phyloP scores from a whole-genome alignment of 2,888 invertebrate genomes.

The Agrotis puta region DNA sequence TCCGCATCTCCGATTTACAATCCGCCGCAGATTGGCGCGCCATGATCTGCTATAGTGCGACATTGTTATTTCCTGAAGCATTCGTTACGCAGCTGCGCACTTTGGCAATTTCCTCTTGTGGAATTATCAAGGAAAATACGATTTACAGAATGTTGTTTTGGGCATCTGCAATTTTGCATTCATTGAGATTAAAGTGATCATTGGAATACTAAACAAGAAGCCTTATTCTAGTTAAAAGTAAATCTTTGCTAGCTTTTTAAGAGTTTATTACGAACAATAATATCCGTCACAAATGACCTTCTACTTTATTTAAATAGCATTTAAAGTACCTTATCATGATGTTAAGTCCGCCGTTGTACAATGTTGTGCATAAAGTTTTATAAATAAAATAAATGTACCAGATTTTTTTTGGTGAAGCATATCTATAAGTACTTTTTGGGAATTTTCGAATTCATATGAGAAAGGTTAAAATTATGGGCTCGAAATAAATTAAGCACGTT shows the following conservation, averaged over 20 bases:
- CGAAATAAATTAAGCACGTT: not conserved
- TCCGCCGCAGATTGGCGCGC: slow-evolving; percentile 10
- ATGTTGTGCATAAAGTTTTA: no score
- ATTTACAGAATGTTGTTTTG: slow-evolving; percentile 4
- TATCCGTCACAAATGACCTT: not conserved
- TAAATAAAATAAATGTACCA: no score
- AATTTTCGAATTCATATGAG: not conserved
- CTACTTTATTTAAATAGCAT: not conserved
- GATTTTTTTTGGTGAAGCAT: not conserved
- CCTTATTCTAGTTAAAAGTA: not conserved
- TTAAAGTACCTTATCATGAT: not conserved
- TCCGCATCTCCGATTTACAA: not conserved
- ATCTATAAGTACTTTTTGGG: no score
- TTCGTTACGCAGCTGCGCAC: slow-evolving; percentile 18
- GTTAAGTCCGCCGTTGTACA: no score
- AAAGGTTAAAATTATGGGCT: not conserved
- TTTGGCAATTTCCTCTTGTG: slow-evolving; percentile 36
- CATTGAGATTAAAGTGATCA: not conserved
- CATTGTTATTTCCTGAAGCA: slow-evolving; percentile 48
- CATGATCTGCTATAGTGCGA: slow-evolving; percentile 18
- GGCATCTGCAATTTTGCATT: not conserved
- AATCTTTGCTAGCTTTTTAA: not conserved
- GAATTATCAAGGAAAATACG: slow-evolving; percentile 36
- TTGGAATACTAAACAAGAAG: not conserved
- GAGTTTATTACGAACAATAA: not conserved